These are phyloP conservation scores for Lathronympha strigana DNA, from an alignment of 2,888 invertebrate species.

Conservation along the genomic window DNA sequence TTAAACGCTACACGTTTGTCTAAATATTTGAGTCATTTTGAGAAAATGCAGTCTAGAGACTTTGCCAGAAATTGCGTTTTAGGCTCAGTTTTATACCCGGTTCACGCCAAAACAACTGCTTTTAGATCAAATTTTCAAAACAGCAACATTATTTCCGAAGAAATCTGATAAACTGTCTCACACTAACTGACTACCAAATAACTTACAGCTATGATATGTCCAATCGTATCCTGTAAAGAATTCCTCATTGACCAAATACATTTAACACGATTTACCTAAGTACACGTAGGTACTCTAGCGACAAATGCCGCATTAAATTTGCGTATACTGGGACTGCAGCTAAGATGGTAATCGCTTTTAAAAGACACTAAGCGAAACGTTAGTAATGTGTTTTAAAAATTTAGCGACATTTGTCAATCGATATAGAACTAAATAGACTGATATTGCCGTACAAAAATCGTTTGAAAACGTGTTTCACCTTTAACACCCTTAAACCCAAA, in stretches of 20 bases:
- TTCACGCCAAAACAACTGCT: too few species aligned
- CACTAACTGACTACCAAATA: conserved; percentile 27
- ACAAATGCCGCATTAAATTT: neutral
- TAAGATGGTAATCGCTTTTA: too few species aligned
- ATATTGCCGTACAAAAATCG: too few species aligned
- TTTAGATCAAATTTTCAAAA: too few species aligned
- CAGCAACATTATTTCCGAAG: neutral
- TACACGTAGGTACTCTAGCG: neutral
- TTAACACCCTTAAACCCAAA: too few species aligned
- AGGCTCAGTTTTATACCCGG: too few species aligned
- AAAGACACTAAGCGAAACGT: too few species aligned
- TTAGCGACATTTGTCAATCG: too few species aligned
- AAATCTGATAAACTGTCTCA: neutral
- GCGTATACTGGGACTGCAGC: too few species aligned
- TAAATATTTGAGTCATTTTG: neutral
- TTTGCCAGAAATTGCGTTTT: neutral
- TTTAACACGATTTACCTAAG: neutral
- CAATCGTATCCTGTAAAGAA: conserved; percentile 51
- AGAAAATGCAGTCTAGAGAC: neutral
- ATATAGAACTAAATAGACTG: too few species aligned
- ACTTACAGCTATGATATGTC: conserved; percentile 59
- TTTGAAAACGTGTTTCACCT: too few species aligned
- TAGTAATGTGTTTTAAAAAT: too few species aligned
- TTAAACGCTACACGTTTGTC: neutral
- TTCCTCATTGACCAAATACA: conserved; percentile 31